A percentile compares a stretch with the other conserved stretches of the same genome.
These are phyloP conservation scores for Dreissena polymorpha DNA, from an alignment of 1,140 invertebrate genomes.

Conservation along the genomic window DNA sequence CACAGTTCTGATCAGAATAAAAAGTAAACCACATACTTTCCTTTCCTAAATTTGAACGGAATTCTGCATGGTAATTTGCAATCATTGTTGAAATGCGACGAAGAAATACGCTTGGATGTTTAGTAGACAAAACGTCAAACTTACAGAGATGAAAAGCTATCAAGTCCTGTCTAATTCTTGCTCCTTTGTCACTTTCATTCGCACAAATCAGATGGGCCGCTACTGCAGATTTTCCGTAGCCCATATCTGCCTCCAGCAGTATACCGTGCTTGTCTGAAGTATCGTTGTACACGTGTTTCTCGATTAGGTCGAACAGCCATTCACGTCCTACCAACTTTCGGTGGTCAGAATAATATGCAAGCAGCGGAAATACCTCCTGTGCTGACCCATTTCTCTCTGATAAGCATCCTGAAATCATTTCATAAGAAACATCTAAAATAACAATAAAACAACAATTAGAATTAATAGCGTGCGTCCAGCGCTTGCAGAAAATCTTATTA, in stretches of 20 bases:
- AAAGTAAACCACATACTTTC: background rate
- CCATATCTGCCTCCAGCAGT: slow-evolving; percentile 18
- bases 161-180: background rate
- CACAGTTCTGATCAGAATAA: slow-evolving; percentile 2
- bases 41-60: background rate
- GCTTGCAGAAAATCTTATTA: no score
- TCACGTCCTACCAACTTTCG: background rate
- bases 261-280: background rate
- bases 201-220: background rate
- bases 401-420: background rate
- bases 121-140: slow-evolving; percentile 16
- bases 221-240: slow-evolving; percentile 26
- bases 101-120: background rate
- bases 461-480: no score
- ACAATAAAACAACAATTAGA: no score
- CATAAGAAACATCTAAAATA: no score
- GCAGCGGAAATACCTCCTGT: background rate
- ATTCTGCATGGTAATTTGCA: background rate
- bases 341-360: slow-evolving; percentile 9
- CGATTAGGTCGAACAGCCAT: background rate
- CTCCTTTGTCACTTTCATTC: no score
- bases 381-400: no score
- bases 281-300: no score
- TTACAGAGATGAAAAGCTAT: slow-evolving; percentile 14
- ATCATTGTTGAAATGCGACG: background rate